Evolutionary conservation across 2,888 invertebrate species (phyloP).

Genomic region (Atethmia centrago): DNA sequence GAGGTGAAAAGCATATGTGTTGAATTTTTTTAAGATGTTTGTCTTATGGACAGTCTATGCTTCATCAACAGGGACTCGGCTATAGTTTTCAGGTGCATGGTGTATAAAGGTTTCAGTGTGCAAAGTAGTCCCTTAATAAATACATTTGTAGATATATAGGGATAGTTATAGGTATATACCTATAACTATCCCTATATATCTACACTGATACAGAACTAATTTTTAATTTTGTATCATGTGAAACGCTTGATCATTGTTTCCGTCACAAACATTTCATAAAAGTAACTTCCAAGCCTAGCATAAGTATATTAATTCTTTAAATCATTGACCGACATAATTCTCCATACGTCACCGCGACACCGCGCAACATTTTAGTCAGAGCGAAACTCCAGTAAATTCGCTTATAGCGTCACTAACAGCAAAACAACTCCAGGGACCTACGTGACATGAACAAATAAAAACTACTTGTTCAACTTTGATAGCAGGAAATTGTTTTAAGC

Average conservation of each 20-base stretch:
- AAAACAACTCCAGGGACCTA: conserved; percentile 82
- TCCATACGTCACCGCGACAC: conserved; percentile 11
- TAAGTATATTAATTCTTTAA: background rate
- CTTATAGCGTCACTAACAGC: conserved; percentile 83
- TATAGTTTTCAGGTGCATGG: background rate
- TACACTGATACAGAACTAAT: too few relatives aligned
- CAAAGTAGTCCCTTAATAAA: background rate
- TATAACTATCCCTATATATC: too few relatives aligned
- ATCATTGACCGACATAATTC: background rate
- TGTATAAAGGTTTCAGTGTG: background rate
- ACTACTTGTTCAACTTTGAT: conserved; percentile 83
- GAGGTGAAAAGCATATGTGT: background rate
- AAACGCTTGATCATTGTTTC: background rate
- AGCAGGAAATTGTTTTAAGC: conserved; percentile 85
- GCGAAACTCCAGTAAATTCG: conserved; percentile 80
- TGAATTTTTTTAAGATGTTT: background rate
- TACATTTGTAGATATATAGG: too few relatives aligned
- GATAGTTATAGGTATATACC: too few relatives aligned
- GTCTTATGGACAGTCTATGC: background rate
- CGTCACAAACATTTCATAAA: background rate
- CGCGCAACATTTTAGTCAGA: conserved; percentile 71
- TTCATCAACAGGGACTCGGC: too few relatives aligned
- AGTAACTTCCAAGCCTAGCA: background rate
- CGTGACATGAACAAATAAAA: conserved; percentile 85
- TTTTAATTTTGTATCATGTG: background rate